phyloP scores from a whole-genome alignment of 1,140 invertebrate genomes.

The Pseudomyrmex dendroicus region DNA sequence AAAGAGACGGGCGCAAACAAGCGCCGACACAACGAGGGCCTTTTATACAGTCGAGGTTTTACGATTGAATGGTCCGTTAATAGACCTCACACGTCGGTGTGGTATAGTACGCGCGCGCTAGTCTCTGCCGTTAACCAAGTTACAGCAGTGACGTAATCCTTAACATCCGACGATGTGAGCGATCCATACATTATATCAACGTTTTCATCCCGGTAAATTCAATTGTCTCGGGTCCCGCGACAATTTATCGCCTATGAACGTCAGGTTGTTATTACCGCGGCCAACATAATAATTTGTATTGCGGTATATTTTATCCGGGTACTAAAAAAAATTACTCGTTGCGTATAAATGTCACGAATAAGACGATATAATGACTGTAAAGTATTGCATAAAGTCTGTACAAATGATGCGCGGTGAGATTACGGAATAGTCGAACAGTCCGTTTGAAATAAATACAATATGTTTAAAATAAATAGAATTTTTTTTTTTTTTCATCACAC shows the following conservation, averaged over 20 bases:
- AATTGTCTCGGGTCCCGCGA: constrained; percentile 25
- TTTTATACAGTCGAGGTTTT: constrained; percentile 61
- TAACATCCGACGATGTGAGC: constrained; percentile 31
- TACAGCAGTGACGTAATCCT: constrained; percentile 51
- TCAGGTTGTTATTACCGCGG: neutral
- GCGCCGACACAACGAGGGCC: constrained; percentile 61
- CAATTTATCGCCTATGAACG: constrained; percentile 56
- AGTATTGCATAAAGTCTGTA: constrained; percentile 7
- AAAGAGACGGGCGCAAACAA: constrained; percentile 67
- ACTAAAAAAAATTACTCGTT: constrained; percentile 8
- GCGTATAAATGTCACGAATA: constrained; percentile 19
- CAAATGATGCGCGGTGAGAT: neutral
- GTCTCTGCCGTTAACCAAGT: constrained; percentile 43
- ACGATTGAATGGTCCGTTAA: constrained; percentile 73
- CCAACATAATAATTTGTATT: constrained; percentile 34
- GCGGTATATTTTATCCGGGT: neutral
- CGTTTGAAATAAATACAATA: no score
- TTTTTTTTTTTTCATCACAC: no score
- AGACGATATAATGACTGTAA: neutral
- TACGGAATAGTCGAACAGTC: no score
- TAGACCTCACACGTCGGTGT: constrained; percentile 73
- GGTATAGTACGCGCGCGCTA: constrained; percentile 8
- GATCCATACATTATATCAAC: constrained; percentile 46
- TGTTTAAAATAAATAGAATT: no score
- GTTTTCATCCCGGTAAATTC: constrained; percentile 30